A percentile compares a stretch with the other conserved stretches of the same genome.
These are phyloP conservation scores for Trachelus iudaicus DNA, from an alignment of 2,888 invertebrate species.

Conservation along the genomic window DNA sequence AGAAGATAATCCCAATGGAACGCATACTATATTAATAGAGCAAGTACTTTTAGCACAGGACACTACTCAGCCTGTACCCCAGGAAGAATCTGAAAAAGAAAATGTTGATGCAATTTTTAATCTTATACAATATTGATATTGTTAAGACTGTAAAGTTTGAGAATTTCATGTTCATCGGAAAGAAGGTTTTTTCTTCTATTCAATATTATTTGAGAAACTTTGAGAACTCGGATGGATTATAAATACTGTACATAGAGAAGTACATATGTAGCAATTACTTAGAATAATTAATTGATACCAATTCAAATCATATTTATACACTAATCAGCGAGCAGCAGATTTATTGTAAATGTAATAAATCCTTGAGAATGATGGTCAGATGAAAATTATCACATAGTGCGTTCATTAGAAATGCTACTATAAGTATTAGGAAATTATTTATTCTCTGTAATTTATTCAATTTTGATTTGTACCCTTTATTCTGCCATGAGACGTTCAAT, in stretches of 20 bases:
- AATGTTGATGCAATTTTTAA: constrained; percentile 57
- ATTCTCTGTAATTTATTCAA: neutral
- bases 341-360: neutral
- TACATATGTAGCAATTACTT: neutral
- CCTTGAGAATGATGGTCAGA: neutral
- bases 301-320: neutral
- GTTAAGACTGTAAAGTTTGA: neutral
- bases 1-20: constrained; percentile 26
- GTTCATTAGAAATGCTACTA: neutral
- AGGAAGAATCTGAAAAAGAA: constrained; percentile 56
- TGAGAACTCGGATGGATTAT: neutral
- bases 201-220: neutral
- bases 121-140: constrained; percentile 51
- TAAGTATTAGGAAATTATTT: neutral
- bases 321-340: neutral
- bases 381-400: neutral
- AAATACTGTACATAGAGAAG: neutral
- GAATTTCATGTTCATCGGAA: neutral
- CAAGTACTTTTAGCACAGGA: constrained; percentile 51
- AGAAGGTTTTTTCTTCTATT: neutral
- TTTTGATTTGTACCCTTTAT: neutral
- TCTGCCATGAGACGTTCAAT: neutral
- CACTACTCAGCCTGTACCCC: constrained; percentile 40
- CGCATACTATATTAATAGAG: constrained; percentile 49
- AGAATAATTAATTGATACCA: neutral